phyloP scores from a whole-genome alignment of 2,888 invertebrate genomes.

The Anorthoa munda region DNA sequence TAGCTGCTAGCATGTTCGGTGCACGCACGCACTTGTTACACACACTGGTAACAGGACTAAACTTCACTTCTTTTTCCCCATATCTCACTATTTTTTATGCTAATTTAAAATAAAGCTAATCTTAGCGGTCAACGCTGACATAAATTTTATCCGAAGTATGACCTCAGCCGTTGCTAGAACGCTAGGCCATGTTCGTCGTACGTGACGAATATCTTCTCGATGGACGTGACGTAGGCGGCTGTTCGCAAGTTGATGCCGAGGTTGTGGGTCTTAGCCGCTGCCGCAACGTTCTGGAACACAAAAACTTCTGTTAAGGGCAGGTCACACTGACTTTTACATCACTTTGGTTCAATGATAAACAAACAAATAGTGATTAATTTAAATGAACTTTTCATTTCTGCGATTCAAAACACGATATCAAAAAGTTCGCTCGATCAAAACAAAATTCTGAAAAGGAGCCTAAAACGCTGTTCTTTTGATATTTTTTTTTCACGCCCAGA shows the following conservation, averaged over 20 bases:
- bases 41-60: neutral
- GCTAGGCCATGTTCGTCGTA: slow-evolving; percentile 98
- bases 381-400: no score
- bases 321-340: no score
- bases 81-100: slow-evolving; percentile 3
- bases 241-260: slow-evolving; percentile 96
- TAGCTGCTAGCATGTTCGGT: neutral
- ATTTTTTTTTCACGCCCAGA: no score
- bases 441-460: no score
- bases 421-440: no score
- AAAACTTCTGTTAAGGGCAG: neutral
- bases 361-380: no score
- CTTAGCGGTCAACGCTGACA: neutral
- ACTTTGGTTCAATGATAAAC: no score
- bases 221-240: slow-evolving; percentile 98
- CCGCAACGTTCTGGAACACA: slow-evolving; percentile 91
- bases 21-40: slow-evolving; percentile 1
- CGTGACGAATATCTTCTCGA: slow-evolving; percentile 99
- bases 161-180: slow-evolving; percentile 90
- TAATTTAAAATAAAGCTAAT: neutral
- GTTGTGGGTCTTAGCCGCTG: slow-evolving; percentile 92
- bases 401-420: no score
- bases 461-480: no score
- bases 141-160: neutral
- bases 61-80: neutral